phyloP scores from a whole-genome alignment of 1,140 invertebrate species.

The Lepidurus apus region DNA sequence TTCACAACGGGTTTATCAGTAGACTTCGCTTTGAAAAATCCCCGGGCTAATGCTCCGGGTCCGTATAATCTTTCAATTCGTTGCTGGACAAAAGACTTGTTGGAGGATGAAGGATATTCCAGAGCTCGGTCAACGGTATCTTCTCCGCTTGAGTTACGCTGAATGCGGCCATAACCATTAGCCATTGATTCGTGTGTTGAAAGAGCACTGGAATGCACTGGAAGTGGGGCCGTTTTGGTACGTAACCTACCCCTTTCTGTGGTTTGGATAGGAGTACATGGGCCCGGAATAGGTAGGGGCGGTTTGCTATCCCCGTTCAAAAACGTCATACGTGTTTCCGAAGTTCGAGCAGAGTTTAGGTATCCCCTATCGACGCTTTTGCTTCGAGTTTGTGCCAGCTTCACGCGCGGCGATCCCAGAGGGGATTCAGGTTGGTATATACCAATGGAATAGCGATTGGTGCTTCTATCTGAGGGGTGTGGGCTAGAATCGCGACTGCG shows the following conservation, averaged over 20 bases:
- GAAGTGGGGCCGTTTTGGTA: constrained; percentile 16
- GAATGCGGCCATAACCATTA: not conserved
- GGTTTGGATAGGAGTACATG: not conserved
- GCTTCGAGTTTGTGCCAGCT: constrained; percentile 24
- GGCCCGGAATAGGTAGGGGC: not conserved
- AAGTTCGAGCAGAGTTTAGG: constrained; percentile 25
- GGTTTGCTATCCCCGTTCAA: constrained; percentile 11
- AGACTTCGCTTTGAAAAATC: constrained; percentile 55
- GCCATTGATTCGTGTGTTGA: constrained; percentile 21
- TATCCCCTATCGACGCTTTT: constrained; percentile 35
- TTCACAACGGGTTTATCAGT: constrained; percentile 33
- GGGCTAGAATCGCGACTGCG: constrained; percentile 34
- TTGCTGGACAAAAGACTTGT: constrained; percentile 74
- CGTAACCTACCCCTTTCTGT: constrained; percentile 21
- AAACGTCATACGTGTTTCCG: constrained; percentile 17
- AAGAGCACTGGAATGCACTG: not conserved
- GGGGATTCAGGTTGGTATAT: constrained; percentile 30
- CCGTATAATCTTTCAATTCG: constrained; percentile 80
- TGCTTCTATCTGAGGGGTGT: constrained; percentile 39
- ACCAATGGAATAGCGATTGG: constrained; percentile 40
- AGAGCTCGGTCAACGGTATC: not conserved
- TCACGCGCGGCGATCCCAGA: constrained; percentile 20
- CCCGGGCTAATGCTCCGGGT: constrained; percentile 71
- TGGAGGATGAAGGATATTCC: not conserved
- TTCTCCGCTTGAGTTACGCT: constrained; percentile 23